phyloP scores from a whole-genome alignment of 2,888 invertebrate species.

The Ornithoptera priamus region DNA sequence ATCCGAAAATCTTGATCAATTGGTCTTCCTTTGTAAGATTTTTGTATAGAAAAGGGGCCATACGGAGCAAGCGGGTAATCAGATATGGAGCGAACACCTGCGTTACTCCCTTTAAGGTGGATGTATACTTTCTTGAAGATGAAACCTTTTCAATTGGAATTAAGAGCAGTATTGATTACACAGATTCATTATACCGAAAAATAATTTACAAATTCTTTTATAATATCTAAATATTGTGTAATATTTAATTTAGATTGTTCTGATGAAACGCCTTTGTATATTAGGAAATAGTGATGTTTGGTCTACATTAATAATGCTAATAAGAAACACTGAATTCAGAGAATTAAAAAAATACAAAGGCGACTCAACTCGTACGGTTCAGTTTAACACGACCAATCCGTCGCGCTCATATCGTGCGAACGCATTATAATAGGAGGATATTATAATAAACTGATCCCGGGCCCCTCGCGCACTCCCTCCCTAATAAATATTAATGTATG shows the following conservation, averaged over 20 bases:
- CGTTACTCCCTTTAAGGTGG: not conserved
- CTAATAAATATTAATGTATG: constrained; percentile 79
- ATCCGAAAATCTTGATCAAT: not conserved
- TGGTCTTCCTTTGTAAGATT: not conserved
- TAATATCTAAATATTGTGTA: not conserved
- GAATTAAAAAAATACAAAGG: constrained; percentile 13
- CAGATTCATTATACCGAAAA: not conserved
- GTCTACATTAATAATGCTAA: not conserved
- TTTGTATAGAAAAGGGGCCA: not conserved
- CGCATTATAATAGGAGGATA: constrained; percentile 78
- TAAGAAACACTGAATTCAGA: not conserved
- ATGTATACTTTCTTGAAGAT: not conserved
- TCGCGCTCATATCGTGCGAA: constrained; percentile 69
- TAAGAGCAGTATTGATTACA: constrained; percentile 1
- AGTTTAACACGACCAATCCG: constrained; percentile 52
- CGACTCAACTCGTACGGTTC: constrained; percentile 34
- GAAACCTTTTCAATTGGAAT: not conserved
- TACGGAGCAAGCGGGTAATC: constrained; percentile 1
- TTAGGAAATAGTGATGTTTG: too few relatives aligned
- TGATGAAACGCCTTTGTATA: too few relatives aligned
- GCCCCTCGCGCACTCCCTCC: constrained; percentile 64
- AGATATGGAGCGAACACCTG: constrained; percentile 5
- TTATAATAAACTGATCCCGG: constrained; percentile 78
- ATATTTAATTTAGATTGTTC: not conserved
- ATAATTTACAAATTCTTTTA: constrained; percentile 19